Evolutionary conservation across 2,113 vertebrate genomes (phyloP), one percentile per base, ranked within the genome.

Genomic region (Sitta europaea): DNA sequence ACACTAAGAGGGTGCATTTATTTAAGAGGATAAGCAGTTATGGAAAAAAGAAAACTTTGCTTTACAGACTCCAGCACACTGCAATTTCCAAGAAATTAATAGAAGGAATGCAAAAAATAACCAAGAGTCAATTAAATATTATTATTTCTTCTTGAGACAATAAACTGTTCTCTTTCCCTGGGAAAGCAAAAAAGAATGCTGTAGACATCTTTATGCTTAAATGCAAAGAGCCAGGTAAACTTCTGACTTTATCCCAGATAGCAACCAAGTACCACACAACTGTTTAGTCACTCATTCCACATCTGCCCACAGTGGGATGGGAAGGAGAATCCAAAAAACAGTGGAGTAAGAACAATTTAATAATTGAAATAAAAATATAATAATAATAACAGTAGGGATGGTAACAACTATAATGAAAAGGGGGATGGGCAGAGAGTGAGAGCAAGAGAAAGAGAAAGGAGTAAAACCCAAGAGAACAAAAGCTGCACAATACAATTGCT

Each of bases 381-480:
- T 15, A 47, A 47, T 45, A 45, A 35, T 47, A 78, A 40, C 4
- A 27, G 11, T 58, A 43, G 23, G 15, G 57, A 80, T 61, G 10
- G n/a, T 47, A 75, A n/a, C 45, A 45, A 40, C 24, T 35, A 14
- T 10, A 59, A 59, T 27, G 21, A 67, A 24, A 67, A 53, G 24
- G 17, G 27, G 5, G 11, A 33, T 0, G 0, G 22, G 18, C 21
- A 36, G 15, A 81, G 9, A 38, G 29, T 1, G 2, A 57, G 18
- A 53, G 27, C 11, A 23, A 65, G 19, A 63, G 15, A 2, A 47
- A 55, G 55, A 28, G 27, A 36, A 14, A 73, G 11, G 22, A 82
- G 27, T 48, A 82, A 75, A 61, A 23, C n/a, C 8, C 9, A 40
- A 31, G 17, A 38, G 61, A 90, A 28, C 12, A 68, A 54, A 6